Evolutionary conservation across 1,140 invertebrate genomes (phyloP), one percentile per base, ranked within the genome.

Genomic region (Drosophila mayri): DNA sequence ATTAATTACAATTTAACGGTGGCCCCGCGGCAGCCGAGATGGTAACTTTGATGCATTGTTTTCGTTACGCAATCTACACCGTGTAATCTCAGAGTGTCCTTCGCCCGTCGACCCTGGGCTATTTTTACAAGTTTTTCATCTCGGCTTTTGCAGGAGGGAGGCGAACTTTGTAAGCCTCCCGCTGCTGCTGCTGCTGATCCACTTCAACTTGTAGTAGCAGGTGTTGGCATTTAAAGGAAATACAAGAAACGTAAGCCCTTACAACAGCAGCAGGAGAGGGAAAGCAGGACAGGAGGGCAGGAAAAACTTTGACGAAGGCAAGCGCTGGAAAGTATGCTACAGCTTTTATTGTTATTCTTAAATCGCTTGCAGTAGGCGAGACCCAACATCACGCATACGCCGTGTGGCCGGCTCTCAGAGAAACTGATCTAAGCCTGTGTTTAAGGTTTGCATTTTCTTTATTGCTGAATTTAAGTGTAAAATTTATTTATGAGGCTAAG

Each of bases 1-100:
- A 88, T 88, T 90, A 90, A 88, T 88, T 90, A 76, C 71, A 71
- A 66, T 84, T 84, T 80, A 88, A 83, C 80, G 41, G 49, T n/a
- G 20, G 37, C 83, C 66, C 25, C 10, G 8, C 38, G 50, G 50
- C 55, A 32, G n/a, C 20, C 35, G 20, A 41, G 49, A 37, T 60
- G 66, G 54, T 16, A 58, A 73, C 78, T 87, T 63, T 62, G 41
- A 35, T 37, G 52, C 58, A 62, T 75, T 86, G 68, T 83, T 55
- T 70, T 46, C 25, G 32, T 72, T 72, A 22, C 43, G 47, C 58
- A 75, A 79, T 79, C 60, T 32, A 44, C 25, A 66, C 73, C 66
- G 72, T 74, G 81, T 25, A 67, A 82, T 82, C 68, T 82, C 66
- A 22, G 65, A 72, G 54, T 67, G 79, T 63, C 54, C 58, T 55